A percentile compares a stretch with the other conserved stretches of the same genome.
Conservation (phyloP, 2,797 vertebrate genomes). For the Falco columbarius region DNA sequence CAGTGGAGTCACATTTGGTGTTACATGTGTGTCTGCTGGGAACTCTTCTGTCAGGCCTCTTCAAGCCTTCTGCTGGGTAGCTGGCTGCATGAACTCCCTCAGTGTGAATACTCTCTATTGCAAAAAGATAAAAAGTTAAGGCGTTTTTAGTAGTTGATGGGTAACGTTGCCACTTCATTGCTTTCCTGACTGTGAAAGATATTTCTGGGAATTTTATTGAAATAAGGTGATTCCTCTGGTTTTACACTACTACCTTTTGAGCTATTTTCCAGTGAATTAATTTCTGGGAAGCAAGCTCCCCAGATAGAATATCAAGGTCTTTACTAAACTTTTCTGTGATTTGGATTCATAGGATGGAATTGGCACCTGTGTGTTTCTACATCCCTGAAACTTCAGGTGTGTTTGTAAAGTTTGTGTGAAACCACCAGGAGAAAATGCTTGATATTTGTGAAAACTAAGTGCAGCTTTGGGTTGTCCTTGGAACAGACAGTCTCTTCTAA, state of each 20-base stretch:
- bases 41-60: not conserved
- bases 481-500: not conserved
- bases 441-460: not conserved
- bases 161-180: not conserved
- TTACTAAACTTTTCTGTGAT: not conserved
- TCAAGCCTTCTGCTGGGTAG: not conserved
- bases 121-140: not conserved
- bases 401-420: not conserved
- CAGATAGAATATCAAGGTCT: not conserved
- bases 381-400: not conserved
- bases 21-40: accelerated
- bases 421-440: not conserved
- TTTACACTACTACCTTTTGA: not conserved
- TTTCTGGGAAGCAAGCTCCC: not conserved
- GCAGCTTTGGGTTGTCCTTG: not conserved
- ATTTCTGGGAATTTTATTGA: not conserved
- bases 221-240: not conserved
- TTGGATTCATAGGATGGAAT: not conserved
- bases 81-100: accelerated
- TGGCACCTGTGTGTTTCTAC: not conserved
- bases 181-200: not conserved
- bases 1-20: not conserved
- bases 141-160: not conserved
- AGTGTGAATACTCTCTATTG: not conserved
- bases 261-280: not conserved